Evolutionary conservation across 2,113 vertebrate species (phyloP), one percentile per base, ranked within the genome.

Genomic region (Porphyrio hochstetteri): DNA sequence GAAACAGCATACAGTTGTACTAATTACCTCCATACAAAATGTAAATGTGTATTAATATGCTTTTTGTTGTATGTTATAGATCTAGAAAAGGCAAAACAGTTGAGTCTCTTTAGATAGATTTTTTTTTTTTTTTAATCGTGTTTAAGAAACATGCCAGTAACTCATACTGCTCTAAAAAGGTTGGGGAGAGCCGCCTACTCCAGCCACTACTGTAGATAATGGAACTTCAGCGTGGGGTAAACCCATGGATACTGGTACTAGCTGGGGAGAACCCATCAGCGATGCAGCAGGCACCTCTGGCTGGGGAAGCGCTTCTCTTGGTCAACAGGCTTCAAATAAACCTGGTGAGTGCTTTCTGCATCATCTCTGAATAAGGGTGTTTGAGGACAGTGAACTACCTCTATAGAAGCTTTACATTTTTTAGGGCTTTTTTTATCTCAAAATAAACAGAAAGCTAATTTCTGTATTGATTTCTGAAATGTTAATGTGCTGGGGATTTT

Each of bases 181-280:
- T 93, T 99, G 99, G 99, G 97, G 98, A 55, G 99, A 99, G 90
- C 97, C 98, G 35, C 35, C 98, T 78, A 85, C 97, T 95, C 98
- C 99, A 63, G 98, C 99, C 80, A 98, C 98, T 21, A 97, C 98
- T 31, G 99, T 99, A 93, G 99, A 99, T 97, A 99, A 99, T 21
- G 99, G 99, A 74, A 99, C 99, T 5, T 98, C 99, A 31, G 99
- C 99, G 21, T 99, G 99, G 99, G 99, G 99, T 25, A 99, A 99
- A 90, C 99, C 99, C 79, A 97, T 98, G 95, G 99, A 99, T 92
- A 98, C 97, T 86, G 98, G 98, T 56, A 97, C 96, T 89, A 99
- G 99, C 98, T 98, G 98, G 91, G 98, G 98, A 60, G 98, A 98
- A n/a, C 97, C 98, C 31, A 95, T 96, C 84, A 81, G 97, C 53